These are phyloP conservation scores for Leucoptera coffeella DNA, from an alignment of 2,888 invertebrate species.

Conservation along the genomic window DNA sequence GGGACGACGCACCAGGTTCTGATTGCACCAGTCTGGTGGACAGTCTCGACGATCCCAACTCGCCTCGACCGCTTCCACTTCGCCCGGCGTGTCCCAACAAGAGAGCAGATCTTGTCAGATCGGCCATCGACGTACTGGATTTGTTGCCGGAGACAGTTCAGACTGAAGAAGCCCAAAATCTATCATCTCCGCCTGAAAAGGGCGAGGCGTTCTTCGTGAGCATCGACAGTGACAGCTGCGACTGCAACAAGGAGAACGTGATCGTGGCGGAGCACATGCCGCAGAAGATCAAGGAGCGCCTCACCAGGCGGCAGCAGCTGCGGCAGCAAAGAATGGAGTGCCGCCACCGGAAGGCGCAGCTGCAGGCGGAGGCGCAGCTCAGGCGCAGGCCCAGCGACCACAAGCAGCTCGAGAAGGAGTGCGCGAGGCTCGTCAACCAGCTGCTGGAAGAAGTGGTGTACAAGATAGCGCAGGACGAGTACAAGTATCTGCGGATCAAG, in stretches of 20 bases:
- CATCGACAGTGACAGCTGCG: conserved; percentile 41
- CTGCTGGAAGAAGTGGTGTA: conserved; percentile 29
- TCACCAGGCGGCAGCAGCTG: conserved; percentile 47
- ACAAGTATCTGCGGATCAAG: conserved; percentile 23
- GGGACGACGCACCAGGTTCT: conserved; percentile 43
- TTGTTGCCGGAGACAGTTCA: conserved; percentile 19
- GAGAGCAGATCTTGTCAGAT: conserved; percentile 12
- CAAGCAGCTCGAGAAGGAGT: conserved; percentile 19
- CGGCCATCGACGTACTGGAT: conserved; percentile 17
- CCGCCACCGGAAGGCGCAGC: conserved; percentile 28
- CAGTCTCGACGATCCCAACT: conserved; percentile 58
- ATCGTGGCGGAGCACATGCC: conserved; percentile 56
- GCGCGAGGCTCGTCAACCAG: conserved; percentile 19
- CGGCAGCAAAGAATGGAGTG: conserved; percentile 45
- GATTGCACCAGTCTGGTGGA: conserved; percentile 59
- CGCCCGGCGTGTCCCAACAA: no score
- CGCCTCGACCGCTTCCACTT: conserved; percentile 20
- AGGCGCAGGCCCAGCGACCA: conserved; percentile 17
- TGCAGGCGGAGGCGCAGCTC: conserved; percentile 21
- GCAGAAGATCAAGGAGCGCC: conserved; percentile 47
- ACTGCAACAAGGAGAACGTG: conserved; percentile 32
- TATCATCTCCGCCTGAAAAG: conserved; percentile 17
- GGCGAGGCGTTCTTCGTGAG: conserved; percentile 54
- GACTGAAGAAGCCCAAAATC: conserved; percentile 9
- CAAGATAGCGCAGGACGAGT: conserved; percentile 26